phyloP scores from a whole-genome alignment of 2,113 vertebrate genomes.

The Baryphthengus martii region DNA sequence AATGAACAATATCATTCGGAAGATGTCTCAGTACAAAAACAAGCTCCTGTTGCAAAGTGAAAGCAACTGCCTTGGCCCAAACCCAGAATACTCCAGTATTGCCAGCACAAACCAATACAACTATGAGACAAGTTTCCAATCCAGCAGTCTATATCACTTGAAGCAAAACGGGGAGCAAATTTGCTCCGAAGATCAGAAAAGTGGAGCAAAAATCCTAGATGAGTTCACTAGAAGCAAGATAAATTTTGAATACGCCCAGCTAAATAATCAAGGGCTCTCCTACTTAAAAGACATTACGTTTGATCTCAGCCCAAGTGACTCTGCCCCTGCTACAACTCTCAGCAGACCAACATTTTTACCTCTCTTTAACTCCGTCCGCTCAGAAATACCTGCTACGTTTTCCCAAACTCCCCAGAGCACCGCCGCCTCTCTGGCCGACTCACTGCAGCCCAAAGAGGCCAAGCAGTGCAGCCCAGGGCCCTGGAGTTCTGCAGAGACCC shows the following conservation, averaged over 20 bases:
- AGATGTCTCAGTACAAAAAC: slow-evolving; percentile 37
- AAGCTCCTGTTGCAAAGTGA: slow-evolving; percentile 45
- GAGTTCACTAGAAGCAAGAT: slow-evolving; percentile 18
- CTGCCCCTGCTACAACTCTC: background rate
- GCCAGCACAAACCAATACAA: background rate
- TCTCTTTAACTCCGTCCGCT: background rate
- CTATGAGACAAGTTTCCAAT: background rate
- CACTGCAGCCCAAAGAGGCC: background rate
- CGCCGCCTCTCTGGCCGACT: background rate
- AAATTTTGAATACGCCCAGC: slow-evolving; percentile 37
- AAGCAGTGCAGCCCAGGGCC: background rate
- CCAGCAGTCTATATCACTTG: background rate
- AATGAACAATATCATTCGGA: background rate
- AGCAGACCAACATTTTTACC: slow-evolving; percentile 49
- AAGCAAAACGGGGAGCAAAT: slow-evolving; percentile 24
- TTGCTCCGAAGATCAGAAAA: slow-evolving; percentile 27
- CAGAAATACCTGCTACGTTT: background rate
- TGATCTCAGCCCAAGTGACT: background rate
- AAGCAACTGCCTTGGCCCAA: background rate
- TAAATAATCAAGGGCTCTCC: slow-evolving; percentile 38
- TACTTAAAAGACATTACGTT: slow-evolving; percentile 19
- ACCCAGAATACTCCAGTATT: background rate
- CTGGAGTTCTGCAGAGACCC: background rate
- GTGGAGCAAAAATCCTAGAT: slow-evolving; percentile 3
- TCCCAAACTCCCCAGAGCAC: background rate